Percentiles rank a stretch among this genome's conserved stretches.
Evolutionary conservation across 1,140 invertebrate genomes (phyloP).

Genomic region (Zaprionus ghesquierei): DNA sequence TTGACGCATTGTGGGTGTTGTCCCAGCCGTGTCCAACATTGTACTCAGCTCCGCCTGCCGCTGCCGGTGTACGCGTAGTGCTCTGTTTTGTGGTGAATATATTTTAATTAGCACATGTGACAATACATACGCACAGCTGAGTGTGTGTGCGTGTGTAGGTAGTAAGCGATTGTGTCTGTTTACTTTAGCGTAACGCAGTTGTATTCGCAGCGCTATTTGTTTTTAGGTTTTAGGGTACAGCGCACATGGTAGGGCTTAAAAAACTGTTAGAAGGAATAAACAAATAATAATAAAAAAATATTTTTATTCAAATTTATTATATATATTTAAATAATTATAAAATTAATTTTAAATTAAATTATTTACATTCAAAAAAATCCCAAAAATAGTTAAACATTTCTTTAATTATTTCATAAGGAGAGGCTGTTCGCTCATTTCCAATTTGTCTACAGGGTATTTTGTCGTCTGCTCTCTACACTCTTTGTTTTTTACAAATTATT

Average conservation of each 20-base stretch:
- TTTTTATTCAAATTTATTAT: too few species aligned
- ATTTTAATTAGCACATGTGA: conserved; percentile 66
- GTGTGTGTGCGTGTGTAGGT: conserved; percentile 3
- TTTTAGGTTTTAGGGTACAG: background rate
- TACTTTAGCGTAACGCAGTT: conserved; percentile 23
- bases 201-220: background rate
- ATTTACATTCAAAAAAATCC: too few species aligned
- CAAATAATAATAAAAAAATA: too few species aligned
- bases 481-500: background rate
- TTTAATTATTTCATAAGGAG: too few species aligned
- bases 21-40: background rate
- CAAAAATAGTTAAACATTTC: too few species aligned
- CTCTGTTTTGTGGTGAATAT: conserved; percentile 51
- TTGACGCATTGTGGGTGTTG: conserved; percentile 62
- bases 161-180: conserved; percentile 31
- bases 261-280: too few species aligned
- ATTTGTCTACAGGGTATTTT: background rate
- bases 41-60: background rate
- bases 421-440: too few species aligned
- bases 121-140: conserved; percentile 23
- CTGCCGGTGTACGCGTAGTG: background rate
- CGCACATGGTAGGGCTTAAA: background rate
- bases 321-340: too few species aligned
- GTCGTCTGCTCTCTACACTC: background rate
- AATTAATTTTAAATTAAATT: too few species aligned